A percentile compares a stretch with the other conserved stretches of the same genome.
These are phyloP conservation scores for Phoxinus dragarum DNA, from an alignment of 2,797 vertebrate species.

Conservation along the genomic window DNA sequence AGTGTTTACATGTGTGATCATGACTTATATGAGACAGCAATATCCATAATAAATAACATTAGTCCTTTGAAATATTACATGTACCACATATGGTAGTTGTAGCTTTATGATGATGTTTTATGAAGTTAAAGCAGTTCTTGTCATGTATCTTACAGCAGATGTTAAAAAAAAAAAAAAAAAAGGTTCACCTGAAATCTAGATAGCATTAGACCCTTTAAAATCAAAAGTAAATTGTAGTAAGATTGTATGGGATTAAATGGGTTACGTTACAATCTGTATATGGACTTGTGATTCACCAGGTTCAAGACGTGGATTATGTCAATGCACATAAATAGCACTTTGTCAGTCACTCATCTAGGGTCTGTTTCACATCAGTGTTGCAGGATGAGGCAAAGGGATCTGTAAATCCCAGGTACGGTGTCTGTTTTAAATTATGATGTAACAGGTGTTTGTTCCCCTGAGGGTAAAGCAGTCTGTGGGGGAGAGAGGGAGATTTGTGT, in stretches of 20 bases:
- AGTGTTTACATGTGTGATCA: neutral
- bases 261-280: neutral
- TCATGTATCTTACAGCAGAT: neutral
- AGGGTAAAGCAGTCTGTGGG: neutral
- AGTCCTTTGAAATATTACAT: neutral
- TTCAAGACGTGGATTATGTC: constrained; percentile 4
- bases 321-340: constrained; percentile 19
- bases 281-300: constrained; percentile 25
- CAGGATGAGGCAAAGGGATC: constrained; percentile 1
- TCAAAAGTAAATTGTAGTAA: neutral
- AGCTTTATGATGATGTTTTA: neutral
- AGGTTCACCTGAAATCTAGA: neutral
- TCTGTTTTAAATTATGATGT: constrained; percentile 41
- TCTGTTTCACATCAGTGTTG: neutral
- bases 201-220: neutral
- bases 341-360: neutral
- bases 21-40: neutral
- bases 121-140: neutral
- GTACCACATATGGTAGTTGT: neutral
- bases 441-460: constrained; percentile 61
- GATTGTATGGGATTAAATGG: neutral
- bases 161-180: neutral
- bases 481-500: neutral
- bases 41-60: neutral
- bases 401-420: constrained; percentile 21